Evolutionary conservation across 2,888 invertebrate species (phyloP), one percentile per base, ranked within the genome.

Genomic region (Asteroscopus sphinx): DNA sequence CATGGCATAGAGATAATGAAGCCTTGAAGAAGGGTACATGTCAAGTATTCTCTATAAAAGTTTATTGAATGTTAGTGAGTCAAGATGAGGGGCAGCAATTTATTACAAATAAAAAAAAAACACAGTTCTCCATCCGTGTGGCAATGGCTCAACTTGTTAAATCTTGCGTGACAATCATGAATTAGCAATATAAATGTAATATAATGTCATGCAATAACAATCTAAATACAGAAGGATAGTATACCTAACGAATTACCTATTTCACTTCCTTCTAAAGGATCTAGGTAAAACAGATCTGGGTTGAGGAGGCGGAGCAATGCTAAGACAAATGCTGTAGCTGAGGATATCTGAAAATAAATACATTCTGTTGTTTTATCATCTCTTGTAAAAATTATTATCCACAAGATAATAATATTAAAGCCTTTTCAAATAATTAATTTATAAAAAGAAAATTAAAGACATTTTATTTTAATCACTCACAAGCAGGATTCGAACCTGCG

Each of bases 301-400:
- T 89, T 86, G 40, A 91, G 65, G 8, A 93, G 73, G 8, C 93
- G 88, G 6, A 91, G 75, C 15, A 91, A 62, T 11, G 88, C 83
- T 73, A 92, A 76, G 57, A 88, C 85, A 73, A 93, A 90, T 25
- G 93, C 92, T 51, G 93, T 92, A 1, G 86, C 85, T n/a, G 93
- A 83, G 17, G 93, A 93, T 37, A 92, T 82, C 93, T 93, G 83
- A 35, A 86, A 86, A 49, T n/a, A 33, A 7, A 25, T 37, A 5
- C 3, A 25, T 21, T 1, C 11, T 11, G 3, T 26, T 25, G 12
- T 1, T 26, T 25, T 25, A n/a, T 25, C n/a, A n/a, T n/a, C n/a
- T n/a, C n/a, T n/a, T n/a, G n/a, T n/a, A n/a, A n/a, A n/a, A n/a
- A n/a, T n/a, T n/a, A n/a, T n/a, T n/a, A n/a, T n/a, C n/a, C n/a